phyloP scores from a whole-genome alignment of 2,113 vertebrate genomes.

The Chauna torquata region DNA sequence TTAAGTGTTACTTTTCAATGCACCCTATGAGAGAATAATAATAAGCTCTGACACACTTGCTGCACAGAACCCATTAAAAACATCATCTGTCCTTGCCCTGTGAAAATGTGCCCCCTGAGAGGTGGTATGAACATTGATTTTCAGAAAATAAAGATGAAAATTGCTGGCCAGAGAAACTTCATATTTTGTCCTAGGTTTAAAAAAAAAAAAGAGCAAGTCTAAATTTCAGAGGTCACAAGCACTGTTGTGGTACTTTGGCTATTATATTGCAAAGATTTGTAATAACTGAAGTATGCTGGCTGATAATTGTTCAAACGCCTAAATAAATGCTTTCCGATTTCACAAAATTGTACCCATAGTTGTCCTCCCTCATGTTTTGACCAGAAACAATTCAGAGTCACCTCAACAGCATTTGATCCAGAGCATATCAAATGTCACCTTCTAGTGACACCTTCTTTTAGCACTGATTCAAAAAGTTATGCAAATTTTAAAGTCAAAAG shows the following conservation, averaged over 20 bases:
- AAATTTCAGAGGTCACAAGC: neutral
- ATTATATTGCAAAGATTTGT: neutral
- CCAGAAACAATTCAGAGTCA: neutral
- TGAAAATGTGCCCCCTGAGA: slow-evolving; percentile 9
- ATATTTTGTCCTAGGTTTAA: neutral
- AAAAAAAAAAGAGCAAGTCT: neutral
- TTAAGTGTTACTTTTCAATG: slow-evolving; percentile 49
- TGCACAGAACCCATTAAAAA: slow-evolving; percentile 44
- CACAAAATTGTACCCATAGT: neutral
- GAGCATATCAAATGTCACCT: neutral
- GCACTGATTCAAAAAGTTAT: neutral
- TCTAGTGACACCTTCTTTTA: neutral
- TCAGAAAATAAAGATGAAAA: slow-evolving; percentile 3
- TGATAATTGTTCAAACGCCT: neutral
- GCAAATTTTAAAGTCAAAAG: neutral
- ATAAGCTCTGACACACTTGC: slow-evolving; percentile 40
- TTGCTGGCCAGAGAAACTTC: neutral
- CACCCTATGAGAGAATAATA: slow-evolving; percentile 24
- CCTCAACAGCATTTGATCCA: neutral
- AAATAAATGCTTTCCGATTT: neutral
- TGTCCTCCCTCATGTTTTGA: neutral
- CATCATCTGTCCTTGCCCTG: slow-evolving; percentile 9
- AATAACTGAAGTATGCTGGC: neutral
- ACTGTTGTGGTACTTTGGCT: neutral
- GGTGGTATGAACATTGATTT: slow-evolving; percentile 24